These are phyloP conservation scores for Altica lythri DNA, from an alignment of 2,888 invertebrate species.

Conservation along the genomic window DNA sequence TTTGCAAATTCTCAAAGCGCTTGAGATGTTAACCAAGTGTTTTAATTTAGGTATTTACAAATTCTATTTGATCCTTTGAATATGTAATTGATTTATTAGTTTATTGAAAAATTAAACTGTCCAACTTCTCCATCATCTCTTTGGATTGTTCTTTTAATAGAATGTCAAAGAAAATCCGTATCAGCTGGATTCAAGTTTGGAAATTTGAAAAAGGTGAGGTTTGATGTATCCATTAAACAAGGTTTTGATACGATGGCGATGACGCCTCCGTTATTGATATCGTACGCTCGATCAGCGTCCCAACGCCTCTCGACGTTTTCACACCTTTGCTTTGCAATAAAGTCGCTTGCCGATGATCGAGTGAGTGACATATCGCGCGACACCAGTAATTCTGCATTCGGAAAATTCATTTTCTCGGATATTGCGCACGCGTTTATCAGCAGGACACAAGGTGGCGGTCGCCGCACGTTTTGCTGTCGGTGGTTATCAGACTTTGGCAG, in stretches of 20 bases:
- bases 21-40: too few relatives aligned
- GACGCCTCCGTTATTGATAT: background rate
- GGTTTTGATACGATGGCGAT: background rate
- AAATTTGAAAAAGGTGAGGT: too few relatives aligned
- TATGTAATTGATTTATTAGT: too few relatives aligned
- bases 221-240: too few relatives aligned
- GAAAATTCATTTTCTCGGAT: slow-evolving; percentile 25
- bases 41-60: too few relatives aligned
- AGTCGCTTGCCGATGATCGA: slow-evolving; percentile 57
- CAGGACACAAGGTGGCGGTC: slow-evolving; percentile 54
- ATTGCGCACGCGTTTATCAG: slow-evolving; percentile 51
- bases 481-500: slow-evolving; percentile 55
- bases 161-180: too few relatives aligned
- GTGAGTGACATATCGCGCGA: slow-evolving; percentile 57
- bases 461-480: slow-evolving; percentile 38
- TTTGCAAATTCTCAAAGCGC: too few relatives aligned
- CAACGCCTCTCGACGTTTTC: slow-evolving; percentile 37
- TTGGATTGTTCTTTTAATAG: too few relatives aligned
- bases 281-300: slow-evolving; percentile 25
- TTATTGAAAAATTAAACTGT: too few relatives aligned
- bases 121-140: too few relatives aligned
- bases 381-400: slow-evolving; percentile 51
- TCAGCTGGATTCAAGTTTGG: too few relatives aligned
- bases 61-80: too few relatives aligned
- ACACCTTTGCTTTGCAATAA: slow-evolving; percentile 53